A percentile compares a stretch with the other conserved stretches of the same genome.
Evolutionary conservation across 2,113 vertebrate species (phyloP).

Genomic region (Pelvicachromis taeniatus): DNA sequence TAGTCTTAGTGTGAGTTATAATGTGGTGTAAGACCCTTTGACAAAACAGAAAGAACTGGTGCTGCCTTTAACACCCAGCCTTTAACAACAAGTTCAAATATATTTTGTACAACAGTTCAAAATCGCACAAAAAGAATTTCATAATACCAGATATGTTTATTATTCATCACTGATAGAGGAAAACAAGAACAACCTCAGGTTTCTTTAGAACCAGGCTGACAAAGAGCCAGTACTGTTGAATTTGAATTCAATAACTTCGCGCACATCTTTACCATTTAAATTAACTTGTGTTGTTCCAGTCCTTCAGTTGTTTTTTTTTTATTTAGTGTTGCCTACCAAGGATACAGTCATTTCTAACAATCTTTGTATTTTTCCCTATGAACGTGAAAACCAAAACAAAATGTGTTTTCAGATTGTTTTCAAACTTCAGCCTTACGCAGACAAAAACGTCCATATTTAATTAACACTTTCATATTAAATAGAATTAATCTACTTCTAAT

Average conservation of each 20-base stretch:
- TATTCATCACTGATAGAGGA: neutral
- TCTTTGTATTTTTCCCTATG: neutral
- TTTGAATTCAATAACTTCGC: neutral
- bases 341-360: neutral
- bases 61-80: neutral
- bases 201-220: rapidly evolving
- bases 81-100: neutral
- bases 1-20: neutral
- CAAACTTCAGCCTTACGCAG: neutral
- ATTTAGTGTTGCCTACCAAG: neutral
- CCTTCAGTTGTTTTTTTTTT: neutral
- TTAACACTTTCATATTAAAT: neutral
- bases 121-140: neutral
- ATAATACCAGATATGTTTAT: neutral
- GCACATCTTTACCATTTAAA: neutral
- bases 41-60: neutral
- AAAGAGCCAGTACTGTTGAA: neutral
- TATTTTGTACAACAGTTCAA: neutral
- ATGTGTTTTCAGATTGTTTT: rapidly evolving
- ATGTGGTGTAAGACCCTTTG: neutral
- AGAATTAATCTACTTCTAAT: neutral
- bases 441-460: neutral
- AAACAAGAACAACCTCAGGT: neutral
- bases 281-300: neutral
- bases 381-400: neutral